Conservation (phyloP, 1,140 invertebrate genomes). For the Hestina assimilis region DNA sequence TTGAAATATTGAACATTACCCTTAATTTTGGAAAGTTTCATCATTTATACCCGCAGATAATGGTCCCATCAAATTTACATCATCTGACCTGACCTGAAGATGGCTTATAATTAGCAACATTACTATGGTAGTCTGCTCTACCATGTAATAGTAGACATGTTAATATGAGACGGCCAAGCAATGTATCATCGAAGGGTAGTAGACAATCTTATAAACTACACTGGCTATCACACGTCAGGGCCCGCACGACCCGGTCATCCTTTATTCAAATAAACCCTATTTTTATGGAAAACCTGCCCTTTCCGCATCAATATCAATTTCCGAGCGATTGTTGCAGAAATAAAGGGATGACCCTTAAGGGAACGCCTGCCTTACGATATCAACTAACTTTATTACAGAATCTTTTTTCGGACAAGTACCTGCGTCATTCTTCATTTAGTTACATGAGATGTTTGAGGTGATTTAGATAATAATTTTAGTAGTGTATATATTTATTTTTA, state of each 20-base stretch:
- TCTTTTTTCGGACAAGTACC: slow-evolving; percentile 40
- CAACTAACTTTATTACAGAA: slow-evolving; percentile 71
- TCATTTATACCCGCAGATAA: too few species aligned
- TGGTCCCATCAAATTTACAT: too few species aligned
- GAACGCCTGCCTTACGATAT: slow-evolving; percentile 58
- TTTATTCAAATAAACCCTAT: slow-evolving; percentile 79
- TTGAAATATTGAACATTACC: too few species aligned
- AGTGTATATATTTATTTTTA: too few species aligned
- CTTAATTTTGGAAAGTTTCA: too few species aligned
- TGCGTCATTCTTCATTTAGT: slow-evolving; percentile 40
- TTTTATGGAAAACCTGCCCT: slow-evolving; percentile 77
- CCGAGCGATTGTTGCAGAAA: slow-evolving; percentile 75
- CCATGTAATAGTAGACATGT: too few species aligned
- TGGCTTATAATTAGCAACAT: too few species aligned
- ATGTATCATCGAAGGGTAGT: slow-evolving; percentile 51
- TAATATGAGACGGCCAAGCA: slow-evolving; percentile 12
- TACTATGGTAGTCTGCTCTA: too few species aligned
- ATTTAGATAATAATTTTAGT: too few species aligned
- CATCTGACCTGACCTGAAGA: too few species aligned
- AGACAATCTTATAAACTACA: slow-evolving; percentile 69
- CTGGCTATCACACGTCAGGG: slow-evolving; percentile 51
- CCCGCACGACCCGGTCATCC: slow-evolving; percentile 63
- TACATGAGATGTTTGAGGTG: slow-evolving; percentile 17
- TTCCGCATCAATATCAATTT: slow-evolving; percentile 78
- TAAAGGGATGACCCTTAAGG: slow-evolving; percentile 77